Conservation (phyloP, 2,797 vertebrate species). For the Macropus fuliginosus region DNA sequence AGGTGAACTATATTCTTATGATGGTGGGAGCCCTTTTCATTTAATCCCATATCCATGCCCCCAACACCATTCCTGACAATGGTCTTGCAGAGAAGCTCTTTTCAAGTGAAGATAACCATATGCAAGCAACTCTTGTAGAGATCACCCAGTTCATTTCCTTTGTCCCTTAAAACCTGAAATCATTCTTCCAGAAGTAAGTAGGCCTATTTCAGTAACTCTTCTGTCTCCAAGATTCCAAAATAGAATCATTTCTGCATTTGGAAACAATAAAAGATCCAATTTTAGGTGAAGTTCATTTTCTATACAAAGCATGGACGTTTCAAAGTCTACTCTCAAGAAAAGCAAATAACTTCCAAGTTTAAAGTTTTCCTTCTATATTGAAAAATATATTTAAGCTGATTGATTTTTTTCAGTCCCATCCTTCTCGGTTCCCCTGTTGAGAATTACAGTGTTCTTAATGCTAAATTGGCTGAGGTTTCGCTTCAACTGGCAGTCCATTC, state of each 20-base stretch:
- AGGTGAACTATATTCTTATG: background rate
- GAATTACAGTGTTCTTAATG: conserved; percentile 70
- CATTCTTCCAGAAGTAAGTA: conserved; percentile 48
- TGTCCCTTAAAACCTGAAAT: conserved; percentile 22
- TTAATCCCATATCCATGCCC: background rate
- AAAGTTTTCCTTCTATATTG: background rate
- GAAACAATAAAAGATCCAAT: conserved; percentile 69
- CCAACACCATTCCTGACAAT: background rate
- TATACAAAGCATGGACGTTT: conserved; percentile 23
- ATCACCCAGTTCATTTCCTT: accelerated
- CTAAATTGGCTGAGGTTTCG: conserved; percentile 59
- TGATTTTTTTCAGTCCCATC: conserved; percentile 60
- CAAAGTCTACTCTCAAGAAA: background rate
- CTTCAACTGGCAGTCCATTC: conserved; percentile 64
- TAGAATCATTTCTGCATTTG: conserved; percentile 76
- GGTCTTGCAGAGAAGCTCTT: accelerated
- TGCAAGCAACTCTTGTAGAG: background rate
- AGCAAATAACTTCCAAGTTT: background rate
- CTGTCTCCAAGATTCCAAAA: conserved; percentile 64
- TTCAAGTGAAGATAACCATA: background rate
- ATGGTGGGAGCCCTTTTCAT: background rate
- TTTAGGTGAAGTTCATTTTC: conserved; percentile 42
- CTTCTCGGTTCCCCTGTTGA: conserved; percentile 53
- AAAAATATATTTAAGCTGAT: conserved; percentile 10
- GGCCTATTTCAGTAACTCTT: conserved; percentile 62